Base-by-base conservation (phyloP, 1,140 invertebrate species). In the Drosophila bifasciata region DNA sequence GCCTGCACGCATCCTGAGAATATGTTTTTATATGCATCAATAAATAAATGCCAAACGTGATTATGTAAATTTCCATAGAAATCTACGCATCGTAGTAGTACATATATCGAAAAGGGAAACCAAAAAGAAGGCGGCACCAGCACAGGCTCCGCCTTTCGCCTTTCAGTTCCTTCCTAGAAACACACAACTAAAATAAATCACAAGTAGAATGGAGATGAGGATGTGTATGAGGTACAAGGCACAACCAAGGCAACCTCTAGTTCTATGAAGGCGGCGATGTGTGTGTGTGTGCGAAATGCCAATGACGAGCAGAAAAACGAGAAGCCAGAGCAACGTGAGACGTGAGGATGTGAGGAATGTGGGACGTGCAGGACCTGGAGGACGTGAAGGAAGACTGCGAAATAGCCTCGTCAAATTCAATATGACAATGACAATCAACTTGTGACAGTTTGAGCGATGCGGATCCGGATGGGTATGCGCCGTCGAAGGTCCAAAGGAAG, bases 11-110 rank as follows among this genome's bases (percentile, higher is more conserved):
- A 79, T 72, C 11, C 46, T 71, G 48, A 67, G 70, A 77, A 76
- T 81, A 76, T 86, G 61, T 79, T 84, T 76, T 76, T 75, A 51
- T 75, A 84, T 83, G 84, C 83, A 79, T 88, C 83, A 88, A 88
- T 88, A 89, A 88, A 88, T 83, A 88, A 88, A 88, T 88, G 84
- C 79, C 83, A 79, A 79, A 89, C 84, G 83, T 88, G 83, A 88
- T 88, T 88, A 86, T 86, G 83, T 83, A 86, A 86, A 86, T 86
- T 83, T 79, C 70, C 55, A 81, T 79, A 72, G 83, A 83, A 86
- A 77, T 85, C 73, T 73, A 66, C 68, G 59, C 64, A 68, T 64
- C 62, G 21, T 46, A 21, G 62, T 68, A n/a, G n/a, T n/a, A n/a
- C n/a, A n/a, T n/a, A 49, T 68, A 55, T 68, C 21, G 64, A 67